These are phyloP conservation scores for Scatophagus argus DNA, from an alignment of 2,113 vertebrate species.

Conservation along the genomic window DNA sequence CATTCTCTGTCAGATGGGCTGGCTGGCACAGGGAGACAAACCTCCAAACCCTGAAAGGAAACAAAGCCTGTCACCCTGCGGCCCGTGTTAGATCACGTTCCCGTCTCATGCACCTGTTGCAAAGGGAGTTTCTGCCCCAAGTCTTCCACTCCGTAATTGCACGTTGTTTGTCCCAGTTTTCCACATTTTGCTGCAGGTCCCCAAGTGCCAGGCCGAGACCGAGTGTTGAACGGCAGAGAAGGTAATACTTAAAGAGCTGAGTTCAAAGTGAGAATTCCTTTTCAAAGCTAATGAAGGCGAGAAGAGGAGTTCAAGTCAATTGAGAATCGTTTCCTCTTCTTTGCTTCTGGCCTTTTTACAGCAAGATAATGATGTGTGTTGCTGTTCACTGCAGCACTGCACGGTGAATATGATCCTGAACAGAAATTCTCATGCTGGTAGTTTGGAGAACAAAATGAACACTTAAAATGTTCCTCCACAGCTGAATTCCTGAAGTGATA, in stretches of 20 bases:
- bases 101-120: slow-evolving; percentile 38
- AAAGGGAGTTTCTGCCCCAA: not conserved
- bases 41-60: slow-evolving; percentile 21
- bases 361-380: not conserved
- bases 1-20: slow-evolving; percentile 54
- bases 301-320: slow-evolving; percentile 1
- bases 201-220: not conserved
- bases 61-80: slow-evolving; percentile 3
- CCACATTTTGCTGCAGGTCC: slow-evolving; percentile 16
- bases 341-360: slow-evolving; percentile 20
- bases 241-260: slow-evolving; percentile 3
- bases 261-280: not conserved
- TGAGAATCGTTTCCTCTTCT: slow-evolving; percentile 16
- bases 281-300: slow-evolving; percentile 31
- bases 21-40: slow-evolving; percentile 10
- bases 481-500: not conserved
- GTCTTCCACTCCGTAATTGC: slow-evolving; percentile 14
- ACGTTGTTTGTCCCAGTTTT: not conserved
- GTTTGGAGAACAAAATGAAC: not conserved
- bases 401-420: not conserved
- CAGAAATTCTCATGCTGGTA: slow-evolving; percentile 3
- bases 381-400: not conserved
- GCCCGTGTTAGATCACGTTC: slow-evolving; percentile 4
- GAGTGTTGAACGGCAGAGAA: not conserved
- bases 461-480: not conserved